phyloP scores from a whole-genome alignment of 2,797 vertebrate genomes.

The Artibeus jamaicensis region DNA sequence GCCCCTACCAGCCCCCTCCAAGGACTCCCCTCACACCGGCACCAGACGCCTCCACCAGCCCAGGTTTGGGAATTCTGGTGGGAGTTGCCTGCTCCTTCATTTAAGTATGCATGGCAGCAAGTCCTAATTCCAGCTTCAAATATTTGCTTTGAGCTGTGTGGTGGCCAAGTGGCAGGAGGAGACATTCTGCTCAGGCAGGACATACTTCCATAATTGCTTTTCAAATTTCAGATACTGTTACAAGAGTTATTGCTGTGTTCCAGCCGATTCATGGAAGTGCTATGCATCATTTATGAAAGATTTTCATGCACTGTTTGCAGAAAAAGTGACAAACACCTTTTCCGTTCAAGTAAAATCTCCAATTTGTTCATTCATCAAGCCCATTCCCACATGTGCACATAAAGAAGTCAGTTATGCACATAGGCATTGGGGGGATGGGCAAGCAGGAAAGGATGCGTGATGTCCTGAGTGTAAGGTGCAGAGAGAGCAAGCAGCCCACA shows the following conservation, averaged over 20 bases:
- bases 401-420: constrained; percentile 2
- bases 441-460: neutral
- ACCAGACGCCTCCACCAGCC: constrained; percentile 55
- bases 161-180: constrained; percentile 83
- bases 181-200: constrained; percentile 79
- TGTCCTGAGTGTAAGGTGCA: rapidly evolving
- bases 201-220: constrained; percentile 84
- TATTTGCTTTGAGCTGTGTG: constrained; percentile 83
- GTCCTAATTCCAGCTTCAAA: constrained; percentile 85
- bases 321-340: constrained; percentile 75
- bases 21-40: neutral
- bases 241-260: constrained; percentile 77
- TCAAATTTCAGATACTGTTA: constrained; percentile 83
- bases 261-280: constrained; percentile 66
- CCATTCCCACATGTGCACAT: neutral
- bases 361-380: constrained; percentile 75
- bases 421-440: neutral
- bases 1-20: rapidly evolving
- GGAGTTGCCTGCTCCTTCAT: constrained; percentile 64
- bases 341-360: constrained; percentile 71
- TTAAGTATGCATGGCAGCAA: constrained; percentile 79
- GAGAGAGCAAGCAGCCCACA: neutral
- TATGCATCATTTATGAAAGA: constrained; percentile 82
- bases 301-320: constrained; percentile 72
- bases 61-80: constrained; percentile 60